These are phyloP conservation scores for Turdus rufiventris DNA, from an alignment of 2,113 vertebrate species.

Conservation along the genomic window DNA sequence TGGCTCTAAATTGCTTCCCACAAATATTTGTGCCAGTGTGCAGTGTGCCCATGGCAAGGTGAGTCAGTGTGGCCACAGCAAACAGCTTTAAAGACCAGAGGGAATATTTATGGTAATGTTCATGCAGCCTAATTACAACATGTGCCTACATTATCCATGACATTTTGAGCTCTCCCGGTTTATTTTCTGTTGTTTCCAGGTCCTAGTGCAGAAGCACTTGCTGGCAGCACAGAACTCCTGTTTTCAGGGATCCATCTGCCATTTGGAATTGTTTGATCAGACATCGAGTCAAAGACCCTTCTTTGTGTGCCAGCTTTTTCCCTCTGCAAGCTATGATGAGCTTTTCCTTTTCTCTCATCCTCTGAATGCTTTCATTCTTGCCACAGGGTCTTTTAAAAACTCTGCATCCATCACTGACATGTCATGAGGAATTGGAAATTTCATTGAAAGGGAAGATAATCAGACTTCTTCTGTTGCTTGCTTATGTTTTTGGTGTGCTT, in stretches of 20 bases:
- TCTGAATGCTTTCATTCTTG: not conserved
- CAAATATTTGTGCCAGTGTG: slow-evolving; percentile 30
- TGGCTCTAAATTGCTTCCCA: slow-evolving; percentile 1
- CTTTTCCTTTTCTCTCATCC: not conserved
- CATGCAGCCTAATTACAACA: not conserved
- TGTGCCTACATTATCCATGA: not conserved
- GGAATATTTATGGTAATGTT: not conserved
- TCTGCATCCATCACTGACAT: not conserved
- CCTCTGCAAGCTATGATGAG: not conserved
- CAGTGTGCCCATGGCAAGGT: not conserved
- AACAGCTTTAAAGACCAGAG: not conserved
- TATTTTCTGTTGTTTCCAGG: slow-evolving; percentile 20
- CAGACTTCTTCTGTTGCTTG: slow-evolving; percentile 12
- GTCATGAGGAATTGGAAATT: not conserved
- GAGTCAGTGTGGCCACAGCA: slow-evolving; percentile 5
- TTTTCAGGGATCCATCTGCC: not conserved
- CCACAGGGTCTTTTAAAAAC: not conserved
- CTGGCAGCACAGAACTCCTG: slow-evolving; percentile 1
- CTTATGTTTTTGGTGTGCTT: not conserved
- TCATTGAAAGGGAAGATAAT: slow-evolving; percentile 5
- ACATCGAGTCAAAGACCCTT: not conserved
- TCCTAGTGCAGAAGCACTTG: not conserved
- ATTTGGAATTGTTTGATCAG: slow-evolving; percentile 19
- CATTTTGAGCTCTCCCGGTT: slow-evolving; percentile 10
- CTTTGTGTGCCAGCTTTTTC: not conserved